Evolutionary conservation across 2,113 vertebrate genomes (phyloP), one percentile per base, ranked within the genome.

Genomic region (Phocoena phocoena): DNA sequence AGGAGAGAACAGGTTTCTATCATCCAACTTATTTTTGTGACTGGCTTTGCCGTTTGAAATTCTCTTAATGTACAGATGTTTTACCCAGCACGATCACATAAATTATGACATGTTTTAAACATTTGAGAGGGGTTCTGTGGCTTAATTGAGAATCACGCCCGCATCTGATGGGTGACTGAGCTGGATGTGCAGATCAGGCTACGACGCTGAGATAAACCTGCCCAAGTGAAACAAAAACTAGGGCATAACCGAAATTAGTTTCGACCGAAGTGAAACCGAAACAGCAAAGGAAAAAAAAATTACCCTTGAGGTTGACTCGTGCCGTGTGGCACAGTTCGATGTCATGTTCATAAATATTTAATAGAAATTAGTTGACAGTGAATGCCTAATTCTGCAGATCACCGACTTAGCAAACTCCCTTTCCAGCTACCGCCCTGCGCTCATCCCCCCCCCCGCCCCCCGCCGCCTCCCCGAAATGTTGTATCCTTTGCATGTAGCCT

Each of bases 41-140:
- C 38, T 74, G 44, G 26, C 77, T 71, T 70, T n/a, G 65, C 41
- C 60, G 58, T 76, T 73, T 81, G 74, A 85, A 41, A 85, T 47
- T 38, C 33, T 79, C 68, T 79, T n/a, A 44, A n/a, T 3, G 20
- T 41, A 44, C 33, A 55, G 31, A 28, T 14, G 18, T 13, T 41
- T 50, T 9, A 67, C 23, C 13, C 17, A 10, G 58, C 5, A 14
- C 0, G 8, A 6, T 14, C 8, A 11, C n/a, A 17, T 38, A 65
- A 47, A 17, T 31, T 62, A 8, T 13, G 31, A 28, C 55, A 14
- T 4, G 18, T 31, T 38, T 73, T 63, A 60, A 58, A 41, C 25
- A 23, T 60, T 0, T 17, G 65, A 89, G 83, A 44, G 50, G 50
- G 31, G 41, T 14, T 31, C 44, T 0, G 1, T 28, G 80, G 17